These are phyloP conservation scores for Meloidogyne exigua DNA, from an alignment of 1,140 invertebrate species.

Conservation along the genomic window DNA sequence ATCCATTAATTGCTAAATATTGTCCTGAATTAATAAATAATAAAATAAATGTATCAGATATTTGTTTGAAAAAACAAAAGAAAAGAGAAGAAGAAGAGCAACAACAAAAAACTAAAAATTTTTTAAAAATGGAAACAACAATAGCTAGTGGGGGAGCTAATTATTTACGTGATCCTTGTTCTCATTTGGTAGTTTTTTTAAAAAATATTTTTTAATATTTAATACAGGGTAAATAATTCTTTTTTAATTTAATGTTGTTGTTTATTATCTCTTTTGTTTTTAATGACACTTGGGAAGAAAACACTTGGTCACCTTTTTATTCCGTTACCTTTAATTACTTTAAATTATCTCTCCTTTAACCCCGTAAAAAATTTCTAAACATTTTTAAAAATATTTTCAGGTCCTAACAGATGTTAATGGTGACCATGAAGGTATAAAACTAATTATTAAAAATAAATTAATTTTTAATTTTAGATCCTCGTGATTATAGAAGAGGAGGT, in stretches of 20 bases:
- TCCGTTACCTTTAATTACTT: too few species aligned
- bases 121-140: constrained; percentile 25
- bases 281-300: too few species aligned
- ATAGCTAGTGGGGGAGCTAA: constrained; percentile 14
- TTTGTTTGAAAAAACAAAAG: neutral
- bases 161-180: constrained; percentile 18
- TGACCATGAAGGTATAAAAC: constrained; percentile 16
- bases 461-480: constrained; percentile 14
- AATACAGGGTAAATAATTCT: too few species aligned
- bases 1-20: constrained; percentile 16
- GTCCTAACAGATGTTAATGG: constrained; percentile 17
- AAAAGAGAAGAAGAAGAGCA: neutral
- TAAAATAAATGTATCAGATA: neutral
- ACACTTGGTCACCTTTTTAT: too few species aligned
- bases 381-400: neutral
- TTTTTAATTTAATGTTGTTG: too few species aligned
- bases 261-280: too few species aligned
- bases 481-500: constrained; percentile 21
- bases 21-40: neutral
- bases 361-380: neutral
- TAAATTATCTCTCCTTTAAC: too few species aligned
- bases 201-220: too few species aligned
- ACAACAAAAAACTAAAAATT: neutral
- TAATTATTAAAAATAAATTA: too few species aligned
- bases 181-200: neutral